phyloP scores from a whole-genome alignment of 2,888 invertebrate genomes.

The Andrena marginata region DNA sequence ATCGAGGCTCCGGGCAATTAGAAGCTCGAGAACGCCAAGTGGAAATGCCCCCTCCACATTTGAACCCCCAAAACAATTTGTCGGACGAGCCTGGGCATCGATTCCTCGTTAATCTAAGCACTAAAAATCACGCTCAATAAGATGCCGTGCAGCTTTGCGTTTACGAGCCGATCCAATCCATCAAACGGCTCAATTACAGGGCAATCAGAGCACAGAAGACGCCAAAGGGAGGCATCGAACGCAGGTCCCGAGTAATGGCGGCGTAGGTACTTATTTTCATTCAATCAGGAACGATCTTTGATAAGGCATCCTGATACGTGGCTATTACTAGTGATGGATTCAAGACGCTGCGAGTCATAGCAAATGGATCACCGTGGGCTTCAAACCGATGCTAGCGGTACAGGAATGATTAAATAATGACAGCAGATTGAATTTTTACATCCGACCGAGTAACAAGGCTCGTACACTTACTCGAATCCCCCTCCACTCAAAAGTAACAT shows the following conservation, averaged over 20 bases:
- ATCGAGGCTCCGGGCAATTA: too few species aligned
- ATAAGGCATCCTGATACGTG: conserved; percentile 18
- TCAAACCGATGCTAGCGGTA: background rate
- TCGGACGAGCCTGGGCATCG: too few species aligned
- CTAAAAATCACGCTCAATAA: background rate
- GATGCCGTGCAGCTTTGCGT: background rate
- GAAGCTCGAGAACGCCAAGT: too few species aligned
- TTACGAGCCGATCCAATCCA: conserved; percentile 12
- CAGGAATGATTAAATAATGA: background rate
- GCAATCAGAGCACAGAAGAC: conserved; percentile 17
- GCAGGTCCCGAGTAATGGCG: background rate
- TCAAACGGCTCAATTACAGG: conserved; percentile 18
- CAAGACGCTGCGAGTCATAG: background rate
- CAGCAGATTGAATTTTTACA: background rate
- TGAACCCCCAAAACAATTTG: too few species aligned
- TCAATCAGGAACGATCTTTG: conserved; percentile 22
- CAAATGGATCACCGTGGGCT: background rate
- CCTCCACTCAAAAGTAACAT: background rate
- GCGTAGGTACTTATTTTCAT: conserved; percentile 29
- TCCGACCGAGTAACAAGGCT: background rate
- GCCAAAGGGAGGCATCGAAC: conserved; percentile 19
- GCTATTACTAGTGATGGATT: conserved; percentile 8
- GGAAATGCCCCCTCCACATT: too few species aligned
- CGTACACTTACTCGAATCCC: background rate
- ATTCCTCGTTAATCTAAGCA: too few species aligned